A percentile compares a stretch with the other conserved stretches of the same genome.
Evolutionary conservation across 2,888 invertebrate species (phyloP).

Genomic region (Osmoderma eremita): DNA sequence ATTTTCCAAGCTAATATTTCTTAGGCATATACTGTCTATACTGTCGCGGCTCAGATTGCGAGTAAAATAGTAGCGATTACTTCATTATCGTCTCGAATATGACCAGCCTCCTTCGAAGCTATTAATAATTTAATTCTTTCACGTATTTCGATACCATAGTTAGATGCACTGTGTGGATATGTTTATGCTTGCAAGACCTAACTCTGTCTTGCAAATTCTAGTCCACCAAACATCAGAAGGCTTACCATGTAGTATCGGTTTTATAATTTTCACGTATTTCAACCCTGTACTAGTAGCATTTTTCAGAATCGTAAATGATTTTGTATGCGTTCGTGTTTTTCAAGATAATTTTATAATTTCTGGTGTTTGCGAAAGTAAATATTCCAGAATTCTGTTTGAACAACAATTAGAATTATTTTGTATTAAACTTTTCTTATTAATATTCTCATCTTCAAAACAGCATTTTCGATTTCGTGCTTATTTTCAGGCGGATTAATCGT

Average conservation of each 20-base stretch:
- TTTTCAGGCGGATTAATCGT: too few relatives aligned
- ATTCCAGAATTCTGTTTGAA: neutral
- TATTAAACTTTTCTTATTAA: neutral
- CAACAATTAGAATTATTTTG: neutral
- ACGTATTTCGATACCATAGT: too few relatives aligned
- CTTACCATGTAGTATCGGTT: neutral
- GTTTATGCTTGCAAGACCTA: too few relatives aligned
- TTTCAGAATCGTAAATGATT: neutral
- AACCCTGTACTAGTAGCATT: neutral
- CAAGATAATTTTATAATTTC: neutral
- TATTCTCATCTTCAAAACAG: neutral
- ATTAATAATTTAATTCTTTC: too few relatives aligned
- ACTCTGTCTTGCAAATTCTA: constrained; percentile 3
- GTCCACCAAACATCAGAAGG: neutral
- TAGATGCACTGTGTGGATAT: too few relatives aligned
- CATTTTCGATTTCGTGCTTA: too few relatives aligned
- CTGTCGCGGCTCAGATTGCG: too few relatives aligned
- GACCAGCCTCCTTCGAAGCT: too few relatives aligned
- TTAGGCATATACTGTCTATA: too few relatives aligned
- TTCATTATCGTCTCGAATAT: too few relatives aligned
- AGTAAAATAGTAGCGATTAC: too few relatives aligned
- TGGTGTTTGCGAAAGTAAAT: neutral
- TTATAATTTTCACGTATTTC: neutral
- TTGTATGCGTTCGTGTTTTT: neutral
- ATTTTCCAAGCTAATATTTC: too few relatives aligned